Base-by-base conservation (phyloP, 2,888 invertebrate genomes). In the Drosophila multiciliata region DNA sequence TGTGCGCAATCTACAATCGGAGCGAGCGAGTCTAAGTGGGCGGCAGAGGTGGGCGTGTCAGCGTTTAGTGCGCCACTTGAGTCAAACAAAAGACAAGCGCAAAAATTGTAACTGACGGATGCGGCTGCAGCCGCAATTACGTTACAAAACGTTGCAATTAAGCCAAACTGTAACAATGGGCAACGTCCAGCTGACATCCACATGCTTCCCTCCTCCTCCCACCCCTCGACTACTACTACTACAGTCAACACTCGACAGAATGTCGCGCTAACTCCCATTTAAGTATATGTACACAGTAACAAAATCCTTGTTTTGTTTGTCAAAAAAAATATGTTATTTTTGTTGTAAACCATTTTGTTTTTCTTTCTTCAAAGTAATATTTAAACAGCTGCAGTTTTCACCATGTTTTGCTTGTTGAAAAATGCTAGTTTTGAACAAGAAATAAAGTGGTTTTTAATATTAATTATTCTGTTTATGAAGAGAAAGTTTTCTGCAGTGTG, bases 71-170 rank as follows among this genome's bases (percentile, higher is more conserved):
- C 70, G 84, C 71, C 87, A 89, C 89, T 84, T 87, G 87, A 84
- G 83, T 32, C 49, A 66, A 86, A 88, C 89, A 86, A 86, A 86
- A 80, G 87, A 74, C 58, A 57, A 60, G 65, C 68, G 75, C 73
- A 65, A 67, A 66, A 42, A 60, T 72, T 72, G 86, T 84, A 89
- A 73, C 83, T 87, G 82, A 66, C 85, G 82, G 83, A 89, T 87
- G 57, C 63, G 64, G 60, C 49, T 66, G 61, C 71, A 72, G 61
- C 73, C 78, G 82, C 90, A 87, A 89, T 89, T 84, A 87, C 76
- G 84, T 75, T 87, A 82, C 89, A 87, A 87, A 87, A 90, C 87
- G 90, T 82, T 90, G 90, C 87, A 87, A 87, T 87, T 87, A 90
- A 87, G 82, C 75, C 89, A 87, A 90, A 83, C 89, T 83, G 71